A percentile compares a stretch with the other conserved stretches of the same genome.
Evolutionary conservation across 2,113 vertebrate genomes (phyloP).

Genomic region (Pelodiscus sinensis): DNA sequence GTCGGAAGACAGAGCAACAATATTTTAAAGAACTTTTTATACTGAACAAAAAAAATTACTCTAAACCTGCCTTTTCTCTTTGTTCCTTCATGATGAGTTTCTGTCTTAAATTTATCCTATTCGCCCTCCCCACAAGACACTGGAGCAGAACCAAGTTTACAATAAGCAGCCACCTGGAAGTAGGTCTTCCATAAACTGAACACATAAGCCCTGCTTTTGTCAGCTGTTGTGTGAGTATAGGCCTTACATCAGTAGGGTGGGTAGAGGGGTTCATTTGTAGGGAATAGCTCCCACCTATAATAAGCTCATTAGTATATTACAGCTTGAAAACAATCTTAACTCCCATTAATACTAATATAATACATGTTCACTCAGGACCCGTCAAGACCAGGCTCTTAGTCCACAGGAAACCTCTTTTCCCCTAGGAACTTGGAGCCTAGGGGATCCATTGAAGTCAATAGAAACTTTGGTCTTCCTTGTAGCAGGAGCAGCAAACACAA

Average conservation of each 20-base stretch:
- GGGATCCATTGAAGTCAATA: neutral
- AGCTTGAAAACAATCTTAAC: neutral
- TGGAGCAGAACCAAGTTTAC: neutral
- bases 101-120: neutral
- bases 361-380: fast-evolving
- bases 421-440: neutral
- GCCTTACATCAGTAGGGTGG: neutral
- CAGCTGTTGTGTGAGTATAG: neutral
- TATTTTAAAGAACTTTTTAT: neutral
- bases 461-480: neutral
- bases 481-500: neutral
- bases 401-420: neutral
- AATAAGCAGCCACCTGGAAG: neutral
- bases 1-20: too few species aligned
- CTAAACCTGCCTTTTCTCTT: neutral
- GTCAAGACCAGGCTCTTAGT: neutral
- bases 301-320: neutral
- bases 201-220: neutral
- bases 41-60: neutral
- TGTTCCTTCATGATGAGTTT: neutral
- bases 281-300: neutral
- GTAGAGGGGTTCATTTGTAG: neutral
- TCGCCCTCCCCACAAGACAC: neutral
- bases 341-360: neutral
- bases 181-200: neutral